phyloP scores from a whole-genome alignment of 2,113 vertebrate species.

The Gallinago undulata region DNA sequence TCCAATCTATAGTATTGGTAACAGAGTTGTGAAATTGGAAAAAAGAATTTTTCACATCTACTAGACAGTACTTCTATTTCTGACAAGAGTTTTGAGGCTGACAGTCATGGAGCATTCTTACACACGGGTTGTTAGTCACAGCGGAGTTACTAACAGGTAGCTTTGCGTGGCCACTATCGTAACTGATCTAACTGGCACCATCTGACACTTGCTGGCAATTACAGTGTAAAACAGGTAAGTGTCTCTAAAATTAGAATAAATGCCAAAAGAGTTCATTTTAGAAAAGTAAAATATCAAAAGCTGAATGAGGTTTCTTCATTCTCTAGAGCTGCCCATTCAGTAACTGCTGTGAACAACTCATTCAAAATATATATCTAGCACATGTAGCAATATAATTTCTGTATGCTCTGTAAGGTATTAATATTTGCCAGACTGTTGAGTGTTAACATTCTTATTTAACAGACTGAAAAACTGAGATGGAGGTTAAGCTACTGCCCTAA shows the following conservation, averaged over 20 bases:
- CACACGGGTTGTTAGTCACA: background rate
- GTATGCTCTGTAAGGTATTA: background rate
- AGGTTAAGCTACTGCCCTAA: background rate
- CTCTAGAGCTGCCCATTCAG: background rate
- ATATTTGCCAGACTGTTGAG: background rate
- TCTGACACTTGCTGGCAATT: background rate
- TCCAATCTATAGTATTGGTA: background rate
- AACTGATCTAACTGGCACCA: background rate
- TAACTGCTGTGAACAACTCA: background rate
- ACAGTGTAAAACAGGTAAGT: accelerated
- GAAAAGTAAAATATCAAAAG: background rate
- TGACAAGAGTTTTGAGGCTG: background rate
- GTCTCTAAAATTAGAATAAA: background rate
- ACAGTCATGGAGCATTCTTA: background rate
- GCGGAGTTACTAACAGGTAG: background rate
- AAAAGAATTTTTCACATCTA: background rate
- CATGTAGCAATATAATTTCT: background rate
- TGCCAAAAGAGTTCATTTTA: background rate
- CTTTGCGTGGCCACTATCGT: background rate
- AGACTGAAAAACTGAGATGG: slow-evolving; percentile 1
- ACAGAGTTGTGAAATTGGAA: background rate
- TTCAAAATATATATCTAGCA: background rate
- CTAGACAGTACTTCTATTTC: background rate
- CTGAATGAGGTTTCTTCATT: background rate
- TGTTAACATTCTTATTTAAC: background rate